Conservation (phyloP, 1,140 invertebrate genomes). For the Magallana ariakensis region DNA sequence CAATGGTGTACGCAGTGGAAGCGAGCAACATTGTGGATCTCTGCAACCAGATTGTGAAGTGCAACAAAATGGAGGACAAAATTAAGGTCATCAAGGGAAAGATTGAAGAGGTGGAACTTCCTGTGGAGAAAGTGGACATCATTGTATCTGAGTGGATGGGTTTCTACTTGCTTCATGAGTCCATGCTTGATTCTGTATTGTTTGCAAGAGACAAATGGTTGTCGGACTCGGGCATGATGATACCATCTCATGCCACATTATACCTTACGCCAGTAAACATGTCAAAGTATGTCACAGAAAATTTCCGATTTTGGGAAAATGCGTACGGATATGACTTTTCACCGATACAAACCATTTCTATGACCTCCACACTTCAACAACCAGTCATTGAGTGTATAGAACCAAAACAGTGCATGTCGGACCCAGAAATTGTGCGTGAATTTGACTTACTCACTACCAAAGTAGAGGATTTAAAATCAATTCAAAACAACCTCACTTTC, state of each 20-base stretch:
- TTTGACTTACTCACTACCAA: conserved; percentile 72
- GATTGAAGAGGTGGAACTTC: conserved; percentile 73
- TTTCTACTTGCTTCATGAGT: conserved; percentile 79
- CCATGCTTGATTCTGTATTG: conserved; percentile 79
- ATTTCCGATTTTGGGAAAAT: conserved; percentile 74
- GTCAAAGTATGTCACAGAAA: conserved; percentile 66
- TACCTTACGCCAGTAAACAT: conserved; percentile 72
- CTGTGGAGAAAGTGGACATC: conserved; percentile 75
- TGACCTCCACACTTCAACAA: conserved; percentile 62
- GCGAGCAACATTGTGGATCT: conserved; percentile 70
- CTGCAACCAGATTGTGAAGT: conserved; percentile 68
- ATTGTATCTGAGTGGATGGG: conserved; percentile 81
- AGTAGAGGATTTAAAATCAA: conserved; percentile 65
- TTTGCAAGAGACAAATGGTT: conserved; percentile 77
- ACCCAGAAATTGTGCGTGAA: conserved; percentile 62
- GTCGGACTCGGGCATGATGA: conserved; percentile 69
- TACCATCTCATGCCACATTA: conserved; percentile 71
- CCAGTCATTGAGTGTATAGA: conserved; percentile 67
- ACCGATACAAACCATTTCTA: conserved; percentile 61
- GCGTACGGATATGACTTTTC: conserved; percentile 77
- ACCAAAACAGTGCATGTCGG: conserved; percentile 62
- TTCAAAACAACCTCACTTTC: conserved; percentile 66
- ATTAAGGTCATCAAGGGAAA: conserved; percentile 76
- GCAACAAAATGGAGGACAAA: conserved; percentile 74
- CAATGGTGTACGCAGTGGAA: conserved; percentile 77